phyloP scores from a whole-genome alignment of 2,888 invertebrate genomes.

The Drosophila dives region DNA sequence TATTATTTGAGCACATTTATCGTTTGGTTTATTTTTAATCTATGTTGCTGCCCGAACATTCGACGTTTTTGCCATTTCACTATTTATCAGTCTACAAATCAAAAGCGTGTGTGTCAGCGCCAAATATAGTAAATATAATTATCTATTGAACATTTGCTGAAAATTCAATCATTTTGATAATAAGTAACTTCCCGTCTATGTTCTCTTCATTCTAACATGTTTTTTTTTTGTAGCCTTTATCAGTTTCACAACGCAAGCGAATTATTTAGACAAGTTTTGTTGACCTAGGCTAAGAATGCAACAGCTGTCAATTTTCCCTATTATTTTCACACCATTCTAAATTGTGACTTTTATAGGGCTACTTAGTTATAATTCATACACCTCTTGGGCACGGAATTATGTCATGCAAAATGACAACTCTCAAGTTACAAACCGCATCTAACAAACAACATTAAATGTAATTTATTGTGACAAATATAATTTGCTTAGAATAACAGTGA shows the following conservation, averaged over 20 bases:
- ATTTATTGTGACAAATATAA: background rate
- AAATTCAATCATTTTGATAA: slow-evolving; percentile 9
- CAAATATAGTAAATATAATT: slow-evolving; percentile 3
- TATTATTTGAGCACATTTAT: slow-evolving; percentile 6
- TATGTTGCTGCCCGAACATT: slow-evolving; percentile 38
- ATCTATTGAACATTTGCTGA: slow-evolving; percentile 45
- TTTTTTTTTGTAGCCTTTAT: slow-evolving; percentile 33
- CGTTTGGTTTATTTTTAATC: slow-evolving; percentile 6
- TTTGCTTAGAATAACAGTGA: background rate
- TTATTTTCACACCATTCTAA: background rate
- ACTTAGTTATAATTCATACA: slow-evolving; percentile 11
- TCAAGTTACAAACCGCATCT: background rate
- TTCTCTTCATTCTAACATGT: background rate
- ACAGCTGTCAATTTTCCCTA: slow-evolving; percentile 19
- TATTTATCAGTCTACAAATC: slow-evolving; percentile 17
- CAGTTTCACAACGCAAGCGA: slow-evolving; percentile 59
- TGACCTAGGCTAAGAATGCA: slow-evolving; percentile 54
- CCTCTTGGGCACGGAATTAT: slow-evolving; percentile 5
- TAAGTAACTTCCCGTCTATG: slow-evolving; percentile 21
- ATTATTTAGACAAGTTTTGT: slow-evolving; percentile 33
- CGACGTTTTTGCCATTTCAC: slow-evolving; percentile 27
- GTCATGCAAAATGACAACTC: slow-evolving; percentile 16
- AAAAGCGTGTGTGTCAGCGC: slow-evolving; percentile 12
- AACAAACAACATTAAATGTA: slow-evolving; percentile 11
- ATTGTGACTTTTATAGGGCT: background rate